phyloP scores from a whole-genome alignment of 2,888 invertebrate species.

The Hypomecis atomaria region DNA sequence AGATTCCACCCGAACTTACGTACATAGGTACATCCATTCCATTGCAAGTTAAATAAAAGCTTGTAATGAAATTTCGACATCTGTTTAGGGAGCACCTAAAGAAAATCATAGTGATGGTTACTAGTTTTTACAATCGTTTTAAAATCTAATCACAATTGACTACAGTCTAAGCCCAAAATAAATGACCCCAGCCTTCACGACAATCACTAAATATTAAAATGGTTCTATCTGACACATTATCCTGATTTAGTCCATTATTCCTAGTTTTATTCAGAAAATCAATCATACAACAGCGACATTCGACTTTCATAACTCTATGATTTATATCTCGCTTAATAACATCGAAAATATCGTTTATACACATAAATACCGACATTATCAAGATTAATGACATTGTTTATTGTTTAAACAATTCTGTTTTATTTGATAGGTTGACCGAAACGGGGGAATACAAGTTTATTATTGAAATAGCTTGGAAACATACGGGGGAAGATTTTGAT shows the following conservation, averaged over 20 bases:
- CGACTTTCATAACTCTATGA: slow-evolving; percentile 20
- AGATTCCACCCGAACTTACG: no score
- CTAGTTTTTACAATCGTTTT: no score
- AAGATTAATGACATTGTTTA: slow-evolving; percentile 43
- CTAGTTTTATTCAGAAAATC: slow-evolving; percentile 14
- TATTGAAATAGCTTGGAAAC: slow-evolving; percentile 40
- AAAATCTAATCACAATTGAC: background rate
- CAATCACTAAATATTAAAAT: slow-evolving; percentile 6
- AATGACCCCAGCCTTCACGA: background rate
- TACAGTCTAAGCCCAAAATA: background rate
- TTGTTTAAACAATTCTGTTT: slow-evolving; percentile 39
- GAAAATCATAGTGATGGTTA: no score
- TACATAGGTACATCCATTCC: no score
- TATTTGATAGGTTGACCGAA: slow-evolving; percentile 35
- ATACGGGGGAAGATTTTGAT: slow-evolving; percentile 18
- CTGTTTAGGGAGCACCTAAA: no score
- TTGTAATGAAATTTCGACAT: no score
- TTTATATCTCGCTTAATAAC: slow-evolving; percentile 25
- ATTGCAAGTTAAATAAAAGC: no score
- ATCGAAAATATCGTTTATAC: slow-evolving; percentile 30
- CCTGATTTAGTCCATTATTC: slow-evolving; percentile 15
- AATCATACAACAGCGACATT: slow-evolving; percentile 24
- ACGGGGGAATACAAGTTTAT: slow-evolving; percentile 33
- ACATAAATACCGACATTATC: slow-evolving; percentile 43
- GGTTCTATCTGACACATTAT: background rate